Base-by-base conservation (phyloP, 1,140 invertebrate genomes). In the Cyclargus thomasi region DNA sequence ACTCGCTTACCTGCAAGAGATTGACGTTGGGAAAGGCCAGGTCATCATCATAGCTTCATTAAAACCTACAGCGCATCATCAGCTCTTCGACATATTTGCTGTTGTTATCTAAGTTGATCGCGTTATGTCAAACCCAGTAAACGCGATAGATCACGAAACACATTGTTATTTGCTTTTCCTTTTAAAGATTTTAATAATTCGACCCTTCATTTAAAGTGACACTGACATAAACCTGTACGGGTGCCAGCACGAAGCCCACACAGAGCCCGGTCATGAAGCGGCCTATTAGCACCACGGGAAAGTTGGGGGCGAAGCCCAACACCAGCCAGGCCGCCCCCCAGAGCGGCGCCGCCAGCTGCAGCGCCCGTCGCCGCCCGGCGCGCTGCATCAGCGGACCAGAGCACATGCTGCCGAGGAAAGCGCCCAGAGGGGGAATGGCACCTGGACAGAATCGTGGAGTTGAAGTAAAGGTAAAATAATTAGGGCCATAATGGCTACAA, bases 161-260 rank as follows among this genome's bases (percentile, higher is more conserved):
- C n/a, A n/a, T 23, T 23, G 23, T 23, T 23, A 23, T 23, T 23
- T 6, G 29, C 2, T 0, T 29, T 29, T 8, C 29, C 29, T 29
- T 29, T 29, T 29, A 4, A 7, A 7, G 6, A 23, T 23, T 23
- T 23, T 2, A 23, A 23, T 2, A 6, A 23, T 23, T 23, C n/a
- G n/a, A n/a, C n/a, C n/a, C n/a, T n/a, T n/a, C n/a, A 23, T 23
- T 2, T 6, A 29, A 4, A 29, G 1, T 62, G 62, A 62, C 66
- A 87, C 91, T 90, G 78, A 95, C 92, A 77, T 95, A 95, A 72
- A 95, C 91, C 75, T 94, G 93, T 16, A 90, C 90, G 14, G 92
- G 90, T 3, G 94, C 93, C 10, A 92, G 88, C 0, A 92, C 87
- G 55, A 94, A 89, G 3, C 94, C 94, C 47, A 92, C 92, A 57